Evolutionary conservation across 2,113 vertebrate genomes (phyloP), one percentile per base, ranked within the genome.

Genomic region (Seriola dumerili): DNA sequence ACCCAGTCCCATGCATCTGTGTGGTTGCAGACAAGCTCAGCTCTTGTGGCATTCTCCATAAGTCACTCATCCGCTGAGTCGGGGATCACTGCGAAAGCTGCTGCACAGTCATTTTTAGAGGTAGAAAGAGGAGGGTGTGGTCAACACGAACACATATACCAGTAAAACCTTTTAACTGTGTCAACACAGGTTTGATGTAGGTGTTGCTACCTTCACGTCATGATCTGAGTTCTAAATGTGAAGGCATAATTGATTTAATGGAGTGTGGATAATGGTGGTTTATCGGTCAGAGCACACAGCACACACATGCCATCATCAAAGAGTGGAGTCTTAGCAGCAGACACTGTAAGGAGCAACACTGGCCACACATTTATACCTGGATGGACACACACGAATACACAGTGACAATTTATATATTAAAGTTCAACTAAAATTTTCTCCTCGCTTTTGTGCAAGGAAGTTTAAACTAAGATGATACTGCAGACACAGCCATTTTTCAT

Each of bases 1-100:
- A 97, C 69, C 96, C 94, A 95, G 9, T 88, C 29, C 95, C 87
- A 89, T 40, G 79, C 16, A 0, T 87, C 66, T 0, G 8, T 89
- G 44, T 84, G 36, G 25, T 91, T 3, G 69, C 92, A 93, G 19
- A 58, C 42, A 2, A 65, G 9, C 40, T 85, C 86, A 14, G 52
- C 55, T n/a, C n/a, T 36, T 3, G 38, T 32, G 10, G 50, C 9
- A 23, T 8, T 82, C 76, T 87, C 87, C 79, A 88, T 85, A 23
- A 61, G 42, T 42, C 4, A 12, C 62, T 42, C n/a, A n/a, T 25
- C 62, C 40, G 68, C 32, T 12, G 66, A 42, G 52, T 57, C 55
- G 9, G 38, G 25, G n/a, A 52, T 68, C 61, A 72, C 48, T 40
- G n/a, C 55, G 70, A 50, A 59, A 69, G 57, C 76, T 55, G 68